Conservation (phyloP, 2,113 vertebrate genomes). For the cat (Felis catus) region F.catus_Fca126_mat1.0 CM031416.1:137261501-137262000, state of each 20-base stretch:
- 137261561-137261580: background rate
- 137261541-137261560: background rate
- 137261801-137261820: background rate
- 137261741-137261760: background rate
- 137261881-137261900: background rate
- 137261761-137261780: background rate
- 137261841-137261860: background rate
- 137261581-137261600: background rate
- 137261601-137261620: background rate
- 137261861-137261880: background rate
- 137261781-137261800: background rate
- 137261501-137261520: background rate
- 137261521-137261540: background rate
- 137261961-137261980: background rate
- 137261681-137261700: background rate
- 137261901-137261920: background rate
- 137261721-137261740: background rate
- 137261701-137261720: background rate
- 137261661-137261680: background rate
- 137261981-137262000: background rate
- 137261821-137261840: background rate
- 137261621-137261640: background rate
- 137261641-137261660: background rate
- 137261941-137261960: background rate
- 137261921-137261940: background rate